Base-by-base conservation (phyloP, 2,888 invertebrate species). In the Trachelus troglodyta region DNA sequence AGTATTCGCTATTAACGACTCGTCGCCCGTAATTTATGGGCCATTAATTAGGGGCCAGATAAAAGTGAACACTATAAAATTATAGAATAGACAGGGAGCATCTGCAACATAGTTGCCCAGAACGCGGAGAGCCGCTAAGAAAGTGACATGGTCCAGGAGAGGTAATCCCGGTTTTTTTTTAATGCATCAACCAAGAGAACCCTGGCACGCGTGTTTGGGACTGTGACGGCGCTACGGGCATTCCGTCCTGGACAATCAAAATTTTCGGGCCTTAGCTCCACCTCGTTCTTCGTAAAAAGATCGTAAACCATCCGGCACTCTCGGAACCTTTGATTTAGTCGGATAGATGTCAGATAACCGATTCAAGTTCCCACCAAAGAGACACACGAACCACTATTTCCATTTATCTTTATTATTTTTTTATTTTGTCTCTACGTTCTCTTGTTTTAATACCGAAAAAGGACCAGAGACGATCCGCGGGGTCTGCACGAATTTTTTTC, bases 11-110 rank as follows among this genome's bases (percentile, higher is more conserved):
- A 85, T 88, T 88, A 88, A 88, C 88, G 88, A 88, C 88, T 89
- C 86, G 88, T 88, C 87, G 87, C 85, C 83, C 85, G 82, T 89
- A 89, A 90, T 90, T 90, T 90, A 91, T 89, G 88, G 88, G 85
- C 87, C 89, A 90, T 91, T 90, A 91, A 91, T 91, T 89, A 88
- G 84, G 83, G 84, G 83, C 82, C 81, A 83, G 84, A 85, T 88
- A 87, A 89, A 89, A 87, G 87, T 87, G 84, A 85, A 81, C 83
- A 76, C 84, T 86, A 86, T 89, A 88, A 88, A 88, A 87, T 89
- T 88, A 85, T 89, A 86, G 86, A 89, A 87, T 85, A 87, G 86
- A 85, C 87, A 82, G 81, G 76, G 78, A 74, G 80, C 69, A 79
- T 31, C 71, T 23, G 71, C 34, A 9, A 9, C 6, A 23, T 23